Percentiles rank a stretch among this genome's conserved stretches.
Conservation (phyloP, 2,888 invertebrate genomes). For the Archips xylosteana region DNA sequence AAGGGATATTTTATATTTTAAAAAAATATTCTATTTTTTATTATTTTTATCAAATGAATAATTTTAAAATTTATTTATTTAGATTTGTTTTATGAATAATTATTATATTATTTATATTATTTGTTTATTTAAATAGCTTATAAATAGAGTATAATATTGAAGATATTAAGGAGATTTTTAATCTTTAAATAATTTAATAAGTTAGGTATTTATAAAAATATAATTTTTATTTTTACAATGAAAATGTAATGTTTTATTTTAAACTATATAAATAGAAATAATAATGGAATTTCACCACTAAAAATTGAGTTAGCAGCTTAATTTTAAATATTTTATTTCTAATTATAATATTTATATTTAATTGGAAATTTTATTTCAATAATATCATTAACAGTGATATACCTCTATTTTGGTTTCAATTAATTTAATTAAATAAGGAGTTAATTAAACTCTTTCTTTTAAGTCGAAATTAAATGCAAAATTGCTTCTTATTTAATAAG, state of each 20-base stretch:
- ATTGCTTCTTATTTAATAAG: slow-evolving; percentile 87
- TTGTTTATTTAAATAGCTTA: slow-evolving; percentile 70
- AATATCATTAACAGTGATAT: slow-evolving; percentile 88
- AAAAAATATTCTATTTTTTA: slow-evolving; percentile 70
- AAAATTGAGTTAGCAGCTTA: slow-evolving; percentile 88
- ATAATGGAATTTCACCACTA: slow-evolving; percentile 80
- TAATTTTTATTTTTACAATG: slow-evolving; percentile 85
- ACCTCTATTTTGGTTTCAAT: slow-evolving; percentile 87
- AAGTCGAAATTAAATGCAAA: slow-evolving; percentile 79
- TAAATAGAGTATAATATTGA: slow-evolving; percentile 71
- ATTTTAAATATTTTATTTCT: slow-evolving; percentile 69
- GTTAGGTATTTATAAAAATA: slow-evolving; percentile 63
- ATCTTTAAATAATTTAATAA: slow-evolving; percentile 55
- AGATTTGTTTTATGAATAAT: slow-evolving; percentile 73
- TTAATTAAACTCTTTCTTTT: slow-evolving; percentile 72
- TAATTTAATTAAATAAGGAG: slow-evolving; percentile 79
- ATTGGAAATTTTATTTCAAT: slow-evolving; percentile 84
- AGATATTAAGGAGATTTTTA: slow-evolving; percentile 70
- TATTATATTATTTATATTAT: slow-evolving; percentile 56
- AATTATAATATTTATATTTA: slow-evolving; percentile 58
- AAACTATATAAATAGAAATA: slow-evolving; percentile 87
- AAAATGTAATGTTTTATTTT: slow-evolving; percentile 88
- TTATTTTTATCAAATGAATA: slow-evolving; percentile 76
- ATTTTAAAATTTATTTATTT: slow-evolving; percentile 80
- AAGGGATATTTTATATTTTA: slow-evolving; percentile 69